phyloP scores from a whole-genome alignment of 2,888 invertebrate genomes.

The Maniola hyperantus region DNA sequence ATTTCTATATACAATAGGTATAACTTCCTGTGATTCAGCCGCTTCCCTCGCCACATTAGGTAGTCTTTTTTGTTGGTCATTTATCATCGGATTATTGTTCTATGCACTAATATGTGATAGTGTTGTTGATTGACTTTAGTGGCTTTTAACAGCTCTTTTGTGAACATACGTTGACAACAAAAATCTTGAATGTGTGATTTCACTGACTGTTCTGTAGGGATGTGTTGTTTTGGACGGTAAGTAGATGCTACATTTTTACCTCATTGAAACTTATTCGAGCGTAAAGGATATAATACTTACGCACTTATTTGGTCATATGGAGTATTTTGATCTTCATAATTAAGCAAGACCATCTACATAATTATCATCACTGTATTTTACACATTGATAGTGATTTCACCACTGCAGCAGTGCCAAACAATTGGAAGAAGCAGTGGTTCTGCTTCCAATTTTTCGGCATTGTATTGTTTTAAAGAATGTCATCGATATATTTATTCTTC shows the following conservation, averaged over 20 bases:
- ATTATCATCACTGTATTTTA: too few relatives aligned
- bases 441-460: too few relatives aligned
- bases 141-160: neutral
- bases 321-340: too few relatives aligned
- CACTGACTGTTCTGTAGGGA: neutral
- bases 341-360: too few relatives aligned
- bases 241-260: neutral
- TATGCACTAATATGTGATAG: conserved; percentile 22
- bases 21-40: conserved; percentile 43
- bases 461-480: neutral
- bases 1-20: conserved; percentile 32
- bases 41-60: conserved; percentile 39
- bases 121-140: conserved; percentile 10
- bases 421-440: too few relatives aligned
- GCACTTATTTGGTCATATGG: neutral
- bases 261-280: neutral
- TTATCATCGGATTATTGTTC: conserved; percentile 34
- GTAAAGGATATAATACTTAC: neutral
- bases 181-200: neutral
- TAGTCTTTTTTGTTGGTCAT: conserved; percentile 35
- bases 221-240: conserved; percentile 19
- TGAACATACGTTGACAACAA: neutral
- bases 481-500: neutral
- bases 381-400: too few relatives aligned
- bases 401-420: too few relatives aligned